Base-by-base conservation (phyloP, 92 coral and sea anemone genomes). In the Palythoa grandis region DNA sequence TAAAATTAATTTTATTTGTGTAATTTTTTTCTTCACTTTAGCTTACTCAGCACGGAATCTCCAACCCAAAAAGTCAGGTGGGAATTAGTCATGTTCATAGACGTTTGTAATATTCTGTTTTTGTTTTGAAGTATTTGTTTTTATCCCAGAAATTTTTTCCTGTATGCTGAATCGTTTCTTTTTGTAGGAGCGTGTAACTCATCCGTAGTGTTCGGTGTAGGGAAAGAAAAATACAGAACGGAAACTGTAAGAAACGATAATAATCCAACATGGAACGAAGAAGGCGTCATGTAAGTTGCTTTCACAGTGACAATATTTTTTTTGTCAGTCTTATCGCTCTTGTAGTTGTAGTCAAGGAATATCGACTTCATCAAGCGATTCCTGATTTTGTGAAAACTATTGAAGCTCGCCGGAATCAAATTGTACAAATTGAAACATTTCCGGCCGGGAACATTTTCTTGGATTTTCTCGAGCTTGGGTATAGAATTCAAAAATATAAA, bases 241-340 rank as follows among this genome's bases (percentile, higher is more conserved):
- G 99, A 97, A 39, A 74, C 61, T 10, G 93, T 93, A 5, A 93
- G 77, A 58, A 78, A 87, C 35, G 94, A 87, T 13, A 95, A 93
- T 82, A 92, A 93, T 69, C 99, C 99, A 6, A 97, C 98, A 54
- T 97, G 99, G 99, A 97, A 97, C 83, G 99, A 97, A 83, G 99
- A 97, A 88, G 90, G 94, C 25, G 84, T 90, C 11, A 95, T 97
- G 99, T 97, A 82, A 93, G 99, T 86, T 54, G 9, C 24, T 65
- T n/a, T 65, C 10, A 3, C 19, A 19, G 11, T 65, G 37, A 65
- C 19, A 57, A 57, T 19, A 58, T 58, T 11, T 19, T 19, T 58
- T 57, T 58, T 15, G 35, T 65, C 35, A 65, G 14, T 20, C 19
- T 65, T 19, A 19, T 65, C 4, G 1, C 20, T 65, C 19, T 25